Conservation (phyloP, 30 jellyfish, hydroid and myxozoan genomes). For the Hydractinia echinata region DNA sequence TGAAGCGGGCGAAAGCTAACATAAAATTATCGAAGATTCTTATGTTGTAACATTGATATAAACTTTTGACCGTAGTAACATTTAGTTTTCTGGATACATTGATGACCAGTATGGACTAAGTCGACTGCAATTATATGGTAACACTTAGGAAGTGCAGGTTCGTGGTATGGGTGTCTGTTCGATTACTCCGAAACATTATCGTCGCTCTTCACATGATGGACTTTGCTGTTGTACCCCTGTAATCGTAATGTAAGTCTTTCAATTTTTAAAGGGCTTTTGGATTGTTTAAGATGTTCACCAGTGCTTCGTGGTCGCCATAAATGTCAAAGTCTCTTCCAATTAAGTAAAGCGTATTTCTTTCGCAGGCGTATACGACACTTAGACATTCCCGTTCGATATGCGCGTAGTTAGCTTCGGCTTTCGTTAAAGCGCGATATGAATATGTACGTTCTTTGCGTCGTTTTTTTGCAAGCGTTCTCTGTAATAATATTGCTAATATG, state of each 20-base stretch:
- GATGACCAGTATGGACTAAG: no score
- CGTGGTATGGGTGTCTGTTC: conserved; percentile 22
- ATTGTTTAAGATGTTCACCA: conserved; percentile 13
- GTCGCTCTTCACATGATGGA: conserved; percentile 2
- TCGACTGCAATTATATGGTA: no score
- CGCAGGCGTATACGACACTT: conserved; percentile 2
- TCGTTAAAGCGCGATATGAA: background rate
- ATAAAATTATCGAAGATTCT: no score
- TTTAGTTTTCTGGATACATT: no score
- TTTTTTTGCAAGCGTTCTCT: background rate
- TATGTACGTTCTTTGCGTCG: background rate
- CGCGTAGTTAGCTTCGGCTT: background rate
- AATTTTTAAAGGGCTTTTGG: conserved; percentile 37
- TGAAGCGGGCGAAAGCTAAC: no score
- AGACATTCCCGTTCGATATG: conserved; percentile 1
- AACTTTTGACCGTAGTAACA: no score
- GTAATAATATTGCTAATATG: background rate
- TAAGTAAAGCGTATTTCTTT: conserved; percentile 1
- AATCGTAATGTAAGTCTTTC: conserved; percentile 23
- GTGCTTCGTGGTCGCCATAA: conserved; percentile 25
- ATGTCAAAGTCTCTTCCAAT: conserved; percentile 14
- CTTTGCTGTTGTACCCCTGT: conserved; percentile 9
- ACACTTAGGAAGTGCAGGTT: no score
- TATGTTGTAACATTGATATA: no score
- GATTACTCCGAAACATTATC: background rate